These are phyloP conservation scores for Geodia barretti DNA, from an alignment of 37 sponge, comb jelly and placozoan species.

Conservation along the genomic window DNA sequence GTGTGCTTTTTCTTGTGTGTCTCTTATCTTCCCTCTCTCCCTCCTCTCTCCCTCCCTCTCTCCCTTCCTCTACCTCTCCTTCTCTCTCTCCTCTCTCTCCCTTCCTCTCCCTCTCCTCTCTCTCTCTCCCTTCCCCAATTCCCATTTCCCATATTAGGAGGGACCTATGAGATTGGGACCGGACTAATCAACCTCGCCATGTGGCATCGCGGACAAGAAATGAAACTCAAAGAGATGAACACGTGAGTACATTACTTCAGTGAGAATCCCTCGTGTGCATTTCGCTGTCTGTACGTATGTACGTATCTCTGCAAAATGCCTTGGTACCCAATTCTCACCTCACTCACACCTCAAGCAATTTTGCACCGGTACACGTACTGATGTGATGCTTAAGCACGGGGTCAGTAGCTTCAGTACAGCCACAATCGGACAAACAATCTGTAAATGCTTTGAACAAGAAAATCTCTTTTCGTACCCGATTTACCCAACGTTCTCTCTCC, in stretches of 20 bases:
- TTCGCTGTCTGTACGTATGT: too few species aligned
- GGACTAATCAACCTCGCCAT: conserved; percentile 54
- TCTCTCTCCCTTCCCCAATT: background rate
- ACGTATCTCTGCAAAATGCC: background rate
- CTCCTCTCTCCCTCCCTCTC: background rate
- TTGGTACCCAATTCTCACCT: background rate
- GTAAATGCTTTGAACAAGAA: too few species aligned
- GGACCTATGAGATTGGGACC: conserved; percentile 61
- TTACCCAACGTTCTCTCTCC: too few species aligned
- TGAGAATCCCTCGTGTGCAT: background rate
- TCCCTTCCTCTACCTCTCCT: too few species aligned
- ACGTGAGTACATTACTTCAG: conserved; percentile 29
- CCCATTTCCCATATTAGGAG: conserved; percentile 25
- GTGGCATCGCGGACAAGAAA: conserved; percentile 77
- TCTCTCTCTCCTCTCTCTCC: background rate
- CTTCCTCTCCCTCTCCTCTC: background rate
- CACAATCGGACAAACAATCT: too few species aligned
- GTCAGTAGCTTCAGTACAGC: too few species aligned
- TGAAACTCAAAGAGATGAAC: conserved; percentile 64
- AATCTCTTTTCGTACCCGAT: too few species aligned
- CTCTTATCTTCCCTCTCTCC: background rate
- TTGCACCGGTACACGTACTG: too few species aligned
- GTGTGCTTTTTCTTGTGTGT: background rate
- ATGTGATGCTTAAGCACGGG: too few species aligned
- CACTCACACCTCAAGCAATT: too few species aligned